A percentile compares a stretch with the other conserved stretches of the same genome.
Conservation (phyloP, 2,113 vertebrate species). For the Morone chrysops region DNA sequence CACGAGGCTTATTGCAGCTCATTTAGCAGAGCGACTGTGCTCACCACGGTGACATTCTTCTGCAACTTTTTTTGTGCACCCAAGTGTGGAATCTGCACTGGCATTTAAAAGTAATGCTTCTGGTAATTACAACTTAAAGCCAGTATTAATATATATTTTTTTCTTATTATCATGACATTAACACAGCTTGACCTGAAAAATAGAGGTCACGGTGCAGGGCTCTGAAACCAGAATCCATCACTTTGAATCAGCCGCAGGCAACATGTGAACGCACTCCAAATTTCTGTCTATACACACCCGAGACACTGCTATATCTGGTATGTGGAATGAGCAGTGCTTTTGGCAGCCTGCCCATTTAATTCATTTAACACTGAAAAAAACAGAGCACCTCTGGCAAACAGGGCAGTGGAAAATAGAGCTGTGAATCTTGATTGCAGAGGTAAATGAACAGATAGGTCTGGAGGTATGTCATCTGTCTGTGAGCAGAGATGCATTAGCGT, state of each 20-base stretch:
- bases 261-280: conserved; percentile 22
- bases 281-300: conserved; percentile 43
- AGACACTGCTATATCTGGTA: conserved; percentile 43
- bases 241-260: conserved; percentile 35
- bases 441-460: conserved; percentile 75
- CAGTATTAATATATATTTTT: conserved; percentile 34
- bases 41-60: conserved; percentile 52
- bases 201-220: conserved; percentile 32
- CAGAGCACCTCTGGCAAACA: conserved; percentile 72
- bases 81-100: conserved; percentile 35
- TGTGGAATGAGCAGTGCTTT: conserved; percentile 40
- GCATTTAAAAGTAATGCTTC: conserved; percentile 52
- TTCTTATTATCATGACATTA: conserved; percentile 55
- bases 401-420: conserved; percentile 68
- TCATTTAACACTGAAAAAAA: conserved; percentile 79
- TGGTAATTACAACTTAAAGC: conserved; percentile 46
- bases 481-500: conserved; percentile 65
- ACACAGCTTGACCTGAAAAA: conserved; percentile 56
- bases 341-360: conserved; percentile 81
- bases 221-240: conserved; percentile 50
- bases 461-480: conserved; percentile 77
- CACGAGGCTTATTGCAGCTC: conserved; percentile 42
- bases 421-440: conserved; percentile 80
- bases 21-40: conserved; percentile 49
- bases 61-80: conserved; percentile 36